These are phyloP conservation scores for Falco rusticolus DNA, from an alignment of 2,797 vertebrate genomes.

Conservation along the genomic window DNA sequence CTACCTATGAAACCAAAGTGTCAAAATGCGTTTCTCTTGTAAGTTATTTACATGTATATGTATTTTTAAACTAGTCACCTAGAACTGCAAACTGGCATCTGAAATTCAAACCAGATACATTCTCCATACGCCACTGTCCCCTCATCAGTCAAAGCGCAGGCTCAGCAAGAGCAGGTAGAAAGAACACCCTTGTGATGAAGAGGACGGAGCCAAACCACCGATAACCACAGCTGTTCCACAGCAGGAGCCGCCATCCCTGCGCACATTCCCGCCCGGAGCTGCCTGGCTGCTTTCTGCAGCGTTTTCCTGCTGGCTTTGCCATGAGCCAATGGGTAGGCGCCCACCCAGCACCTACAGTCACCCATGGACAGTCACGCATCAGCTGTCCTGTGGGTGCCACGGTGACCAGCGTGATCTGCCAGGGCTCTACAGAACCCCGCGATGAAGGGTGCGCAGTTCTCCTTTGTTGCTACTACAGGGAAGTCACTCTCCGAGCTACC, in stretches of 20 bases:
- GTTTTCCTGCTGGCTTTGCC: background rate
- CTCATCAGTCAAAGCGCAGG: background rate
- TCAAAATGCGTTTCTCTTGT: background rate
- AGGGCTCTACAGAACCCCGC: accelerated
- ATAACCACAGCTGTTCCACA: background rate
- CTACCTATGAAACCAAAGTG: background rate
- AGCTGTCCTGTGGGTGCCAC: background rate
- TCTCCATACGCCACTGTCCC: background rate
- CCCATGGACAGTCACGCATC: accelerated
- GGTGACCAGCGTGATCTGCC: background rate
- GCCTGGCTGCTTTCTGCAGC: background rate
- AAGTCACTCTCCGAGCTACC: background rate
- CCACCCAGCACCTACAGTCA: background rate
- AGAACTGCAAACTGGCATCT: background rate
- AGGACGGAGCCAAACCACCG: background rate
- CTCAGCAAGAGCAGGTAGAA: background rate
- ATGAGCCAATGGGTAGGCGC: background rate
- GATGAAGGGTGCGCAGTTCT: background rate
- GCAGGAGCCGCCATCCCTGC: background rate
- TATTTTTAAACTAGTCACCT: background rate
- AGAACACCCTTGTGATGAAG: background rate
- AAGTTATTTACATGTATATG: background rate
- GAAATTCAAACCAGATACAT: background rate
- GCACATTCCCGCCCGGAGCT: accelerated
- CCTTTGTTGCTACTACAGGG: background rate